A percentile compares a stretch with the other conserved stretches of the same genome.
phyloP scores from a whole-genome alignment of 2,113 vertebrate species.

The Anas platyrhynchos region DNA sequence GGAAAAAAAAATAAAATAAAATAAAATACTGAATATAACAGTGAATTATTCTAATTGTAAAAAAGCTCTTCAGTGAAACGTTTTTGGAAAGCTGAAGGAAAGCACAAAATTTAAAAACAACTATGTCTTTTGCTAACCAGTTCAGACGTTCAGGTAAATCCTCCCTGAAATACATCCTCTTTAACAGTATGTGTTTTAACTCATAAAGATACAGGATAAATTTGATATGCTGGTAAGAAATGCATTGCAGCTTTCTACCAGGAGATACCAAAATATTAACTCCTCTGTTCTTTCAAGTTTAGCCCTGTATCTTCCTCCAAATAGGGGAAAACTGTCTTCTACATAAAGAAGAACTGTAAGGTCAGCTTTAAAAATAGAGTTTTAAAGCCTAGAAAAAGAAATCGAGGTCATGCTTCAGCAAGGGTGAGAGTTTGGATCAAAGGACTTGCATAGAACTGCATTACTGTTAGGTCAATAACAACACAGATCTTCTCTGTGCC shows the following conservation, averaged over 20 bases:
- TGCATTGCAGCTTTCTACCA: neutral
- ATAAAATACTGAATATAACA: neutral
- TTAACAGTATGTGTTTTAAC: neutral
- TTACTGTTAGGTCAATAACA: neutral
- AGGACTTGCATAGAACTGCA: rapidly evolving
- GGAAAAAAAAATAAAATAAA: neutral
- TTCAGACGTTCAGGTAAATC: neutral
- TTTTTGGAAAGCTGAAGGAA: neutral
- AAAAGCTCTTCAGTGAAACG: neutral
- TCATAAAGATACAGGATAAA: neutral
- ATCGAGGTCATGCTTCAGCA: neutral
- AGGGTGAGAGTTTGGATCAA: neutral
- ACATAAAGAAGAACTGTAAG: neutral
- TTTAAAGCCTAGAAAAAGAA: neutral
- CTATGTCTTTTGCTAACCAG: neutral
- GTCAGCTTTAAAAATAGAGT: neutral
- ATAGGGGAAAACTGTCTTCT: neutral
- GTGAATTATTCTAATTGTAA: neutral
- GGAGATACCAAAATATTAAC: neutral
- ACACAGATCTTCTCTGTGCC: neutral
- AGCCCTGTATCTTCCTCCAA: neutral
- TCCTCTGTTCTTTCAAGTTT: neutral
- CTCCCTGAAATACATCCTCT: neutral
- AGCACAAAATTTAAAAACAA: neutral
- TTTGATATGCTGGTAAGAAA: neutral